phyloP scores from a whole-genome alignment of 2,888 invertebrate species.

The Aphidius colemani region DNA sequence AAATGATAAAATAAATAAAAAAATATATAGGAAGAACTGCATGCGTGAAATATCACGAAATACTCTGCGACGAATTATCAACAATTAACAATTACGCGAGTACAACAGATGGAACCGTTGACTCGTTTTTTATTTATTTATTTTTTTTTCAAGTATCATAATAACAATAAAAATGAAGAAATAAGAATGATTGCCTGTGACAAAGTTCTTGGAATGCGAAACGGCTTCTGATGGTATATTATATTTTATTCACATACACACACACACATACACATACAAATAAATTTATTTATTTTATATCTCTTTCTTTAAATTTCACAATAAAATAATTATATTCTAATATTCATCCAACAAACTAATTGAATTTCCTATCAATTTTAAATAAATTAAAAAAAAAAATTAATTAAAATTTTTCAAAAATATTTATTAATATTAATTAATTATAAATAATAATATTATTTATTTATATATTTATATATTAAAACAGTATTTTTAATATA shows the following conservation, averaged over 20 bases:
- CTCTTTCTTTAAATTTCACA: no score
- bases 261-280: constrained; percentile 13
- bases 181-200: constrained; percentile 2
- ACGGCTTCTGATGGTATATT: constrained; percentile 27
- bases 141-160: neutral
- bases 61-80: constrained; percentile 14
- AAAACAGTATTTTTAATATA: no score
- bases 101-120: neutral
- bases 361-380: no score
- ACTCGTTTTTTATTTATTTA: neutral
- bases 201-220: constrained; percentile 9
- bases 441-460: no score
- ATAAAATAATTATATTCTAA: no score
- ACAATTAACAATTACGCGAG: constrained; percentile 20
- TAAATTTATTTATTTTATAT: no score
- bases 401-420: no score
- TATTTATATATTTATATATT: no score
- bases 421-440: no score
- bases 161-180: neutral
- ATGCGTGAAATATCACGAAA: constrained; percentile 33
- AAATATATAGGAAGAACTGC: constrained; percentile 17
- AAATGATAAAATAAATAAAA: constrained; percentile 10
- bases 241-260: constrained; percentile 29
- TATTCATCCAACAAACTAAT: no score
- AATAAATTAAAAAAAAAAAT: no score